These are phyloP conservation scores for human DNA, from an alignment of 2,113 vertebrate genomes.

Conservation along the genomic window DNA sequence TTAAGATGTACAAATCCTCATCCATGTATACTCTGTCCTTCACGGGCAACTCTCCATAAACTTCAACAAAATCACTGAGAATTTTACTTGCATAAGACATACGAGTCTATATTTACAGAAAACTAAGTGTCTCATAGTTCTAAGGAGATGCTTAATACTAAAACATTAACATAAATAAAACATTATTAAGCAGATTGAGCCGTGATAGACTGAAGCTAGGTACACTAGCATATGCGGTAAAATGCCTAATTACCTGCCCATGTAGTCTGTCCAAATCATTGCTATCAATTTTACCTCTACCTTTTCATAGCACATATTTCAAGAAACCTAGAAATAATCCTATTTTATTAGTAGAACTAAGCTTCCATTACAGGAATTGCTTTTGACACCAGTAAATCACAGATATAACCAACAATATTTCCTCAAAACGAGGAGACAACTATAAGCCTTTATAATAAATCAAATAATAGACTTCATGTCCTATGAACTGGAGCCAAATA, in stretches of 20 bases:
- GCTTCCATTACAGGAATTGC: constrained; percentile 25
- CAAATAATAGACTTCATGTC: constrained; percentile 11
- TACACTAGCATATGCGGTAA: not conserved
- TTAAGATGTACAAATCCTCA: not conserved
- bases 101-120: not conserved
- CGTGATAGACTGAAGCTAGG: not conserved
- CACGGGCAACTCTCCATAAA: not conserved
- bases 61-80: not conserved
- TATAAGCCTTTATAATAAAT: constrained; percentile 25
- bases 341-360: constrained; percentile 25
- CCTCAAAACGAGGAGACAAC: constrained; percentile 38
- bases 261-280: not conserved
- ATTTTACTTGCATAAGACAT: not conserved
- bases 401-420: constrained; percentile 16
- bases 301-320: not conserved
- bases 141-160: not conserved
- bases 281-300: not conserved
- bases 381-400: not conserved
- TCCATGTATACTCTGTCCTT: not conserved
- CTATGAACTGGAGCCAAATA: not conserved
- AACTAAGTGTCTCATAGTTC: not conserved
- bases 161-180: not conserved
- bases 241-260: not conserved
- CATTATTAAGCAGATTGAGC: not conserved
- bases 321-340: constrained; percentile 1